Base-by-base conservation (phyloP, 64 coral and sea anemone genomes). In the Catalaphyllia jardinei region DNA sequence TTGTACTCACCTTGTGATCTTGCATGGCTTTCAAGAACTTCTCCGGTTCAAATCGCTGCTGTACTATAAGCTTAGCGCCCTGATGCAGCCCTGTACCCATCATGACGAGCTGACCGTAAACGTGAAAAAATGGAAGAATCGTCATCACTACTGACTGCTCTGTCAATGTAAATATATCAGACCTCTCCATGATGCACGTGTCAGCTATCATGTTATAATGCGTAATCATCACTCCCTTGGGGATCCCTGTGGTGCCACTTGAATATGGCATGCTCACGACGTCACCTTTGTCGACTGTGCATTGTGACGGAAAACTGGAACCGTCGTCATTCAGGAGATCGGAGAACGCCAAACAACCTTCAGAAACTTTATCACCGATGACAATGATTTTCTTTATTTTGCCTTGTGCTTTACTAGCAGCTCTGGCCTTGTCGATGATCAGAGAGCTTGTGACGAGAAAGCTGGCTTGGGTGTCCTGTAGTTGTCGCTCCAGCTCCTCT, bases 141-240 rank as follows among this genome's bases (percentile, higher is more conserved):
- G 73, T 35, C 10, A 89, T n/a, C 12, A 89, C 22, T 14, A 89
- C 60, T 6, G 60, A 30, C 24, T 60, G 11, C 29, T 78, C 9
- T 2, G 39, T 12, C 0, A 78, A 1, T 22, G 24, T 6, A 3
- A 78, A 78, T 17, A 24, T 27, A 54, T 27, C 49, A n/a, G 75
- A 51, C 6, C 20, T 42, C 22, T 51, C 16, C 18, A 78, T 51
- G 11, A 46, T 67, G 67, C 27, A 71, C 29, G 25, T 51, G 57
- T 89, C 69, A 4, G 77, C 86, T n/a, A 88, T 80, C 67, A 94
- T 73, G 30, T 78, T 89, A 15, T 71, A 67, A 89, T 94, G 92
- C 6, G 92, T 94, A 6, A 94, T 27, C 92, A 94, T 94, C 12
- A 94, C 92, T 50, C 92, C 92, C 82, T 94, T 94, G 46, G 92